Percentiles rank a stretch among this genome's conserved stretches.
phyloP scores from a whole-genome alignment of 64 coral and sea anemone species.

The Montipora cactus region DNA sequence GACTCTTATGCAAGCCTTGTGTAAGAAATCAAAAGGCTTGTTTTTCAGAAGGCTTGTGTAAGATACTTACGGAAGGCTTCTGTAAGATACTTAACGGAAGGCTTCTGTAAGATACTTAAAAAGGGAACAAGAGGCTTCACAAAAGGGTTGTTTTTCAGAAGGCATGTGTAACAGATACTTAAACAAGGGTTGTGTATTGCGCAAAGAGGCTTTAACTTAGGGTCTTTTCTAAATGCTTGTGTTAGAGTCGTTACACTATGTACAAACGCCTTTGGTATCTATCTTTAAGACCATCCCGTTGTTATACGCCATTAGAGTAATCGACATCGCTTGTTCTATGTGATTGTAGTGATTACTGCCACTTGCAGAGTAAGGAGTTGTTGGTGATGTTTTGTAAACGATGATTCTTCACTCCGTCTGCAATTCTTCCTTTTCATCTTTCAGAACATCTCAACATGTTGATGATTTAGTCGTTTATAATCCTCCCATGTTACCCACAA shows the following conservation, averaged over 20 bases:
- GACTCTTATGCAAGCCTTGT: too few relatives aligned
- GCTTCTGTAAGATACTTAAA: not conserved
- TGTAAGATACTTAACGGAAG: not conserved
- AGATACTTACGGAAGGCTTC: not conserved
- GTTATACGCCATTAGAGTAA: not conserved
- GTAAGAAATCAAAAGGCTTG: not conserved
- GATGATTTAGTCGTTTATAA: too few relatives aligned
- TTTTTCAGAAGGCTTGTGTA: not conserved
- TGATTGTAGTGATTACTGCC: slow-evolving; percentile 1
- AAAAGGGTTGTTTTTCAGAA: not conserved
- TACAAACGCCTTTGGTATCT: slow-evolving; percentile 13
- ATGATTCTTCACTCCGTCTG: not conserved
- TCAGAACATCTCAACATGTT: too few relatives aligned
- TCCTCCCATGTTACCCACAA: not conserved
- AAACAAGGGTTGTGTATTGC: not conserved
- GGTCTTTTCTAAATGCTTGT: not conserved
- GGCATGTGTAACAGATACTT: not conserved
- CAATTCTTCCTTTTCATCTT: not conserved
- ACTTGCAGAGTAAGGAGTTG: slow-evolving; percentile 4
- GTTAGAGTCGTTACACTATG: not conserved
- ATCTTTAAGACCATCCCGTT: not conserved
- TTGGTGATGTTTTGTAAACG: not conserved
- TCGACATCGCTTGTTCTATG: not conserved
- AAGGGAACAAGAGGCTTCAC: too few relatives aligned
- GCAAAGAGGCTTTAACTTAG: not conserved